Evolutionary conservation across 2,113 vertebrate species (phyloP).

Genomic region (Ranitomeya variabilis): DNA sequence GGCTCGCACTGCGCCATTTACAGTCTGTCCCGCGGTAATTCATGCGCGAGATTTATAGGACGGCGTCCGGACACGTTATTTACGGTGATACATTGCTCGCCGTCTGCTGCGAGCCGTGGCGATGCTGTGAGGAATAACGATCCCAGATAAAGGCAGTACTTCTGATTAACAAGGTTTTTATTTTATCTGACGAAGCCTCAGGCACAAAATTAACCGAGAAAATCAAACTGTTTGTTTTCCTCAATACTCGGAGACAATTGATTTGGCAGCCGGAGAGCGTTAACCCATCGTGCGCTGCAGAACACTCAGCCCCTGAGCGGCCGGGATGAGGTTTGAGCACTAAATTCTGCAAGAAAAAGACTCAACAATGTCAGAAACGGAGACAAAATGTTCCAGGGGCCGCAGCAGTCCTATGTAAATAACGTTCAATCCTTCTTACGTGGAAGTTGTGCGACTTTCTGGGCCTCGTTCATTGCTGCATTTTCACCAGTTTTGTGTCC

Average conservation of each 20-base stretch:
- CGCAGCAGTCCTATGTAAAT: neutral
- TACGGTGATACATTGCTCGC: neutral
- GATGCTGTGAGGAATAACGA: neutral
- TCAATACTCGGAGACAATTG: neutral
- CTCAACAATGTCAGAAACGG: neutral
- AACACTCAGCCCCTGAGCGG: neutral
- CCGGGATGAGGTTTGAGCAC: no score
- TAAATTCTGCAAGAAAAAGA: neutral
- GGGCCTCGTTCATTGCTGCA: no score
- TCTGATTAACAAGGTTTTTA: slow-evolving; percentile 29
- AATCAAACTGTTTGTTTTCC: slow-evolving; percentile 11
- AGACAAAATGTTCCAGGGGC: neutral
- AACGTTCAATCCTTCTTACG: neutral
- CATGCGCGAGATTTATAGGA: neutral
- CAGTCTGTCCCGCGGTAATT: neutral
- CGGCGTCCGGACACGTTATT: neutral
- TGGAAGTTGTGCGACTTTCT: no score
- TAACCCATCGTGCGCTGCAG: neutral
- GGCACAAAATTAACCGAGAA: neutral
- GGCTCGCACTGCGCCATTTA: neutral
- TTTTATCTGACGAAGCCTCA: neutral
- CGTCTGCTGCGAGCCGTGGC: neutral
- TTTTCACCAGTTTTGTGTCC: no score
- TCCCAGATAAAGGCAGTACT: neutral
- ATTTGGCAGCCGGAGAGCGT: neutral